Percentiles rank a stretch among this genome's conserved stretches.
Evolutionary conservation across 2,797 vertebrate genomes (phyloP).

Genomic region (Aphelocoma californica): DNA sequence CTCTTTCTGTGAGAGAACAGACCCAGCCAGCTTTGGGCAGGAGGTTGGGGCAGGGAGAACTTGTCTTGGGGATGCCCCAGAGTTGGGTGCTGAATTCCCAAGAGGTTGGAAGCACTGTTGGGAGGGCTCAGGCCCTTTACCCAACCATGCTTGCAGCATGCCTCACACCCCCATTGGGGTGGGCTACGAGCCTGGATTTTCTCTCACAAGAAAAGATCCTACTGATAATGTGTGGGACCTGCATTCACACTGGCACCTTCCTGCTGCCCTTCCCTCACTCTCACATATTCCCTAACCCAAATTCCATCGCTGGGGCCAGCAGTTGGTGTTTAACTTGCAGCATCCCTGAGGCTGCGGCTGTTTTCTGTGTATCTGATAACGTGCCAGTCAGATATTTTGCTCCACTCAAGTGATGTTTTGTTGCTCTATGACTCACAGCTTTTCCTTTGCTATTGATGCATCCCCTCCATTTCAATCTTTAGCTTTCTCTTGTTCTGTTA

Average conservation of each 20-base stretch:
- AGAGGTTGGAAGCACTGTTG: background rate
- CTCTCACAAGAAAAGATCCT: background rate
- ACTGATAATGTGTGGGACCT: background rate
- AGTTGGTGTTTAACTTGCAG: background rate
- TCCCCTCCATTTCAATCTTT: background rate
- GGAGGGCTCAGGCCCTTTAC: background rate
- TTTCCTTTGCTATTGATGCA: background rate
- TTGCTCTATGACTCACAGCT: background rate
- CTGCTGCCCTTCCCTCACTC: background rate
- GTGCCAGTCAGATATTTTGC: background rate
- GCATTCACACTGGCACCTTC: background rate
- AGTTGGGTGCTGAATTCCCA: background rate
- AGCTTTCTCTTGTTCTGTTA: constrained; percentile 1
- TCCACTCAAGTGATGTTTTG: background rate
- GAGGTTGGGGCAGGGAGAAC: background rate
- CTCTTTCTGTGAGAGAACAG: constrained; percentile 12
- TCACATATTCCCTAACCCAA: background rate
- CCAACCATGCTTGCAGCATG: background rate
- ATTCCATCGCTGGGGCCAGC: background rate
- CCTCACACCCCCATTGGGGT: accelerated
- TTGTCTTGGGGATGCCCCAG: background rate
- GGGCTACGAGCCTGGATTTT: background rate
- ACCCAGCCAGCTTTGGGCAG: background rate
- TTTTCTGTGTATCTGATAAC: background rate
- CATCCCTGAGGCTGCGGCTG: background rate